Base-by-base conservation (phyloP, 2,888 invertebrate genomes). In the Hyposoter didymator region DNA sequence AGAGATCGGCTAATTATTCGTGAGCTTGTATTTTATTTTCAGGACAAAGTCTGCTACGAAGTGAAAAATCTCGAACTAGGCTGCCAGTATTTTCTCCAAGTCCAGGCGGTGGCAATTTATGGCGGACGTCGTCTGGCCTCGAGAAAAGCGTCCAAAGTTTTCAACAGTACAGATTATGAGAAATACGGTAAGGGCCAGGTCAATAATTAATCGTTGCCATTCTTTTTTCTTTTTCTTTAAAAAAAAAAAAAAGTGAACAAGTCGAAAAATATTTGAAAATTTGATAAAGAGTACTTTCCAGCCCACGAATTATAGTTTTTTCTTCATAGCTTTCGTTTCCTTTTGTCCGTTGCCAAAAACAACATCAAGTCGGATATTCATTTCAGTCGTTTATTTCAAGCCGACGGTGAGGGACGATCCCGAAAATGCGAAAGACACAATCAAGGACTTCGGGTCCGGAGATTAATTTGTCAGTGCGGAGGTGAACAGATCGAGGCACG, bases 21-120 rank as follows among this genome's bases (percentile, higher is more conserved):
- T 39, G 10, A 45, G 39, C 39, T 39, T 4, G 32, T 10, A 4
- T 49, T 32, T 43, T 62, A 88, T 86, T 94, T 66, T 43, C 93
- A 96, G 96, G 95, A 96, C 88, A 95, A 95, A 89, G 96, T 95
- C 76, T 95, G 95, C 88, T 96, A 96, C 87, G 95, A 96, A 89
- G 95, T 97, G 89, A 95, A 95, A 89, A 95, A 96, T 90, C 93
- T 97, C 73, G 95, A 96, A 89, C 95, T 96, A 7, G 95, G 96
- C 90, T 96, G 96, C 0, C 95, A 96, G 93, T 97, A 97, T 92
- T 97, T 97, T 90, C 94, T 97, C 59, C 97, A 97, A 95, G 96
- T 97, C 6, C 97, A 97, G 94, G 97, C 97, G 6, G 95, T 97
- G 85, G 95, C 96, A 47, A 95, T 96, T 88, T 97, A 95, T 90